Conservation (phyloP, 1,140 invertebrate genomes). For the Cyrtorhinus lividipennis region DNA sequence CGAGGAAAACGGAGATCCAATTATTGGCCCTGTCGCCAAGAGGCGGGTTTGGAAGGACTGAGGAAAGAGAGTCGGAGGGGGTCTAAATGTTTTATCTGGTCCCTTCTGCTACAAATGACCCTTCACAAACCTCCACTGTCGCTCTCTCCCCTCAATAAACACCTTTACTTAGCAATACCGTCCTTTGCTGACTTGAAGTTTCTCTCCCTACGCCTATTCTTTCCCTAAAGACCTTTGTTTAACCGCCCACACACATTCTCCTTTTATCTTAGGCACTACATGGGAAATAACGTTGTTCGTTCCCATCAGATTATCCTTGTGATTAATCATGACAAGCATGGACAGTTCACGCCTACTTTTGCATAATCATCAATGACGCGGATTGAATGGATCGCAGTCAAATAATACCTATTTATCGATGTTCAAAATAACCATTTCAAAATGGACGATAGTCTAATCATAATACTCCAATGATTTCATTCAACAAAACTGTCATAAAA, state of each 20-base stretch:
- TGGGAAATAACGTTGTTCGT: too few species aligned
- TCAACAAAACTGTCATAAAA: too few species aligned
- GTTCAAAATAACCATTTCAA: too few species aligned
- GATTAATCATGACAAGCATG: too few species aligned
- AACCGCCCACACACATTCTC: background rate
- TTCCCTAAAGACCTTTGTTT: background rate
- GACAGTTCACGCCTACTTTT: too few species aligned
- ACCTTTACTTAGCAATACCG: background rate
- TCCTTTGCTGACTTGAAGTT: background rate
- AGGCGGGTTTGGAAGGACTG: background rate
- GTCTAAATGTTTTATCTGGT: slow-evolving; percentile 10
- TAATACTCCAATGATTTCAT: too few species aligned
- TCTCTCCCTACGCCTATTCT: background rate
- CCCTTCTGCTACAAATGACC: slow-evolving; percentile 9
- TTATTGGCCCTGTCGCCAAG: slow-evolving; percentile 15
- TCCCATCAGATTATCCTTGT: too few species aligned
- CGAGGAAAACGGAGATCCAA: slow-evolving; percentile 10
- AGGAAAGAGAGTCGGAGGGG: background rate
- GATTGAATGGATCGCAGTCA: too few species aligned
- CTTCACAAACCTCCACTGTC: slow-evolving; percentile 6
- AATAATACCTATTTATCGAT: too few species aligned
- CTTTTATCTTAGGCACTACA: too few species aligned
- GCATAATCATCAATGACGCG: too few species aligned
- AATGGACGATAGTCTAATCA: too few species aligned
- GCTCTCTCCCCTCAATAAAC: slow-evolving; percentile 3